Evolutionary conservation across 2,113 vertebrate species (phyloP), one percentile per base, ranked within the genome.

Genomic region (Martes martes): DNA sequence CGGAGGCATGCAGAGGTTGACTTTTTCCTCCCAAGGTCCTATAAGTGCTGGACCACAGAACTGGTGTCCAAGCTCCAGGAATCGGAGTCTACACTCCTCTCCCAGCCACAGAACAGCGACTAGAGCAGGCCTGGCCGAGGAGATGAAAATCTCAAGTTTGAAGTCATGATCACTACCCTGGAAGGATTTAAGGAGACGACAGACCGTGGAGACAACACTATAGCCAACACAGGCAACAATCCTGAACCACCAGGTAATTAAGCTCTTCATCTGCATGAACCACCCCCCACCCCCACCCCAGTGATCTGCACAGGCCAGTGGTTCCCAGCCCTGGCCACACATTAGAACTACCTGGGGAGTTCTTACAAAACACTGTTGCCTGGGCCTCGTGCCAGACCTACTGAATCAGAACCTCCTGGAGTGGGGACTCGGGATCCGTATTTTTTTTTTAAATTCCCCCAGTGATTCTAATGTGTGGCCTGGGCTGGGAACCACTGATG

Each of bases 211-310:
- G 61, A 86, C 88, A 87, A 55, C 16, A 7, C 23, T 21, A 39
- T 67, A 45, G 55, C 67, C 61, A 95, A 89, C 18, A 36, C 9
- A 55, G 80, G 69, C 47, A 86, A 90, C 2, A n/a, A 63, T 76
- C 55, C 79, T 92, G 39, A 92, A 52, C 59, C 52, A 26, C 50
- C 36, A 73, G 63, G 39, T 63, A 79, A 96, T 93, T 42, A 94
- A 96, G 73, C 82, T 83, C 59, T 83, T 73, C 69, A n/a, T 71
- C 80, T 88, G 55, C 33, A 3, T 76, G 80, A 96, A 86, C 36
- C 67, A 31, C 28, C 57, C 8, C 57, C 57, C 7, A 1, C 23
- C 59, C 57, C 19, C 19, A 19, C 47, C 39, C 92, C 52, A 11
- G 83, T n/a, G 63, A 84, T 88, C 36, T 59, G 33, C 23, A 10